Evolutionary conservation across 2,113 vertebrate genomes (phyloP).

Genomic region (Chionomys nivalis): DNA sequence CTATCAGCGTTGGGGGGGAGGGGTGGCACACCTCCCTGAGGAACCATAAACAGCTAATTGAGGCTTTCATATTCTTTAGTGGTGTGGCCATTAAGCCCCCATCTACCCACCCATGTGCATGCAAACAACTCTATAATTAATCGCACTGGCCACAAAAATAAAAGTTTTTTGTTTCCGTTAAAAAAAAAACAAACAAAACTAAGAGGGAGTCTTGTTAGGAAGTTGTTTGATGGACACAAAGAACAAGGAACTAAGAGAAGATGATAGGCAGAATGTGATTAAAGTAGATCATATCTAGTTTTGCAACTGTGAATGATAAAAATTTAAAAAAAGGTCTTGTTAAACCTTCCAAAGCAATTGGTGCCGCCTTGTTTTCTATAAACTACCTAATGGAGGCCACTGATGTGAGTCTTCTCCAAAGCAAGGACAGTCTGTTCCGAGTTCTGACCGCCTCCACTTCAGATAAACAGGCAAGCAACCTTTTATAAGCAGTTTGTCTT

Average conservation of each 20-base stretch:
- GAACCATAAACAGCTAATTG: too few species aligned
- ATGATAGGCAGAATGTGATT: not conserved
- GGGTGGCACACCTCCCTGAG: not conserved
- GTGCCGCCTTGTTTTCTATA: not conserved
- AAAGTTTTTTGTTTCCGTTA: not conserved
- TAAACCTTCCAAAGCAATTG: not conserved
- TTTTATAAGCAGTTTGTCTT: conserved; percentile 3
- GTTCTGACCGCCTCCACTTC: not conserved
- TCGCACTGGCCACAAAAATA: not conserved
- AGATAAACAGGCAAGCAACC: not conserved
- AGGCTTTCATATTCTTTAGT: not conserved
- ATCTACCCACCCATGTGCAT: not conserved
- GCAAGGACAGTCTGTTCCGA: not conserved
- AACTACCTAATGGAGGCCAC: not conserved
- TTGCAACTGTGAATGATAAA: not conserved
- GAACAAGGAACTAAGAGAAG: not conserved
- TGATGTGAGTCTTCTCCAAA: not conserved
- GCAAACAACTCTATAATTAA: not conserved
- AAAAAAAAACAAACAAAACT: not conserved
- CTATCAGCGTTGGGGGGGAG: not conserved
- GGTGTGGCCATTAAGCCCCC: not conserved
- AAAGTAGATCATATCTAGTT: not conserved
- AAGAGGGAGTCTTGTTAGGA: not conserved
- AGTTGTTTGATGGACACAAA: not conserved
- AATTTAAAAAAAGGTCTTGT: not conserved